Conservation (phyloP, 2,888 invertebrate genomes). For the Belgica antarctica region DNA sequence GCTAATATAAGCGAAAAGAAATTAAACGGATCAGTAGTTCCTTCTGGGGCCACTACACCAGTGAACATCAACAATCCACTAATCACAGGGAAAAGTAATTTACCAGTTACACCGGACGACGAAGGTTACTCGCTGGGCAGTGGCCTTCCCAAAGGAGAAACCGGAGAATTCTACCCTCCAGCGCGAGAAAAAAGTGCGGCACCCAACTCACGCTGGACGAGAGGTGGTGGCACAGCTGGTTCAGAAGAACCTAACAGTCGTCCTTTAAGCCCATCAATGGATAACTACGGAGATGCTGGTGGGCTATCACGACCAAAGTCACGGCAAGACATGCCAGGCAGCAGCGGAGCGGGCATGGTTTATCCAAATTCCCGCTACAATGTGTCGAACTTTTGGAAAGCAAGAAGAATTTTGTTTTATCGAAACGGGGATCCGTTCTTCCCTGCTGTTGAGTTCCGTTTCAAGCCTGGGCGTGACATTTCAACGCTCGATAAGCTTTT, state of each 20-base stretch:
- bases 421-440: slow-evolving; percentile 92
- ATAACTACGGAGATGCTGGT: slow-evolving; percentile 60
- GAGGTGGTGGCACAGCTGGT: slow-evolving; percentile 22
- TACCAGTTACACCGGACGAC: slow-evolving; percentile 38
- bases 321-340: slow-evolving; percentile 51
- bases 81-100: slow-evolving; percentile 28
- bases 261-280: slow-evolving; percentile 52
- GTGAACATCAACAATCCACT: slow-evolving; percentile 30
- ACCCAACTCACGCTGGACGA: background rate
- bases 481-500: slow-evolving; percentile 80
- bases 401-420: slow-evolving; percentile 83
- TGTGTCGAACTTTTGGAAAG: slow-evolving; percentile 83
- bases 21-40: slow-evolving; percentile 37
- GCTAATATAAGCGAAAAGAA: slow-evolving; percentile 38
- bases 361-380: slow-evolving; percentile 59
- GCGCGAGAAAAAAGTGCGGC: slow-evolving; percentile 36
- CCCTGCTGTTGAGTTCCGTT: slow-evolving; percentile 82
- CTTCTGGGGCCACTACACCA: background rate
- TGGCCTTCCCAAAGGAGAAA: background rate
- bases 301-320: slow-evolving; percentile 53
- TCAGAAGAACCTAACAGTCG: slow-evolving; percentile 46
- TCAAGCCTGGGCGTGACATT: slow-evolving; percentile 85
- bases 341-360: slow-evolving; percentile 34
- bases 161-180: slow-evolving; percentile 12
- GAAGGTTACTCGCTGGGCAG: slow-evolving; percentile 39